Evolutionary conservation across 2,888 invertebrate genomes (phyloP), one percentile per base, ranked within the genome.

Genomic region (Ectemnius cavifrons): DNA sequence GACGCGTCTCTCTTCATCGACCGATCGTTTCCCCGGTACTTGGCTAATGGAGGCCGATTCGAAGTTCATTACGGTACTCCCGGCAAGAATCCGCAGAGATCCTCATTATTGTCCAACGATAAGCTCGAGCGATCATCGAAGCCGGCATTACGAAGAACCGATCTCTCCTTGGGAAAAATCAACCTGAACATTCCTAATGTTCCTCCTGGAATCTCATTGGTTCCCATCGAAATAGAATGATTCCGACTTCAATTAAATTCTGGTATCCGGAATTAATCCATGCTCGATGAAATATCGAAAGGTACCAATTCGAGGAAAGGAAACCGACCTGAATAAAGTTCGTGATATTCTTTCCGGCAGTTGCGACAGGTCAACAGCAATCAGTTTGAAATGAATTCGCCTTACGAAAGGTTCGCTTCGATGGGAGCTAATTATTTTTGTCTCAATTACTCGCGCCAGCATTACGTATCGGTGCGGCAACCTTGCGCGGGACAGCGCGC

Each of bases 381-480:
- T 64, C 62, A 66, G 56, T 67, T 6, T 59, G 72, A 58, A 74
- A 37, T 74, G 68, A 65, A 71, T 67, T 71, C 67, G 56, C 14
- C 71, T 70, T 75, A 63, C 72, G 79, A 79, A 73, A 79, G 68
- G 46, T 37, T 57, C 2, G 23, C 23, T 23, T 20, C 63, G 47
- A 37, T 37, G 37, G 8, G 8, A 11, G 57, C 68, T 68, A 79
- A 71, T 79, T 79, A 79, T 79, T 75, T 75, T 77, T 78, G 69
- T 47, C 14, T 63, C 73, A 67, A 79, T 75, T 79, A 76, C 75
- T 62, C 70, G 66, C n/a, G 23, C 23, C 23, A 23, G 2, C 2
- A 23, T 23, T 23, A 23, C 23, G 23, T 23, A 23, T 23, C 23
- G 11, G 37, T 0, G 60, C n/a, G n/a, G n/a, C 72, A 73, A 64